These are phyloP conservation scores for Camptogramma bilineatum DNA, from an alignment of 2,888 invertebrate genomes.

Conservation along the genomic window DNA sequence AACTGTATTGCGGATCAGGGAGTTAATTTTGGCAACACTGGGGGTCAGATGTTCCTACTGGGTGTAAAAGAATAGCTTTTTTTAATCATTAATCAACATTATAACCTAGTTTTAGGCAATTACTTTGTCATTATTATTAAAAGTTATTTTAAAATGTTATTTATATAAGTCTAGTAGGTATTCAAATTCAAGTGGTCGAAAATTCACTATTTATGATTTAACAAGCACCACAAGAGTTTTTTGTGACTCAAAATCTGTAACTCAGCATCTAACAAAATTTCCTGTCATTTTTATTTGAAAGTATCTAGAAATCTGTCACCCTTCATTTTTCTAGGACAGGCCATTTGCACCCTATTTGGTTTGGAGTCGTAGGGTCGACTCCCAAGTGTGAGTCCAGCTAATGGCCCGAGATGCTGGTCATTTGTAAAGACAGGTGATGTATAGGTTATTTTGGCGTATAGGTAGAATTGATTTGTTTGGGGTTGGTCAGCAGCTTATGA, in stretches of 20 bases:
- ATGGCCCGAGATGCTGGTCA: constrained; percentile 36
- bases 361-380: constrained; percentile 51
- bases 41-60: constrained; percentile 34
- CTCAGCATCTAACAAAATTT: no score
- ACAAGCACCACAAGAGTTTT: no score
- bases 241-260: no score
- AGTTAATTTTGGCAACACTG: constrained; percentile 68
- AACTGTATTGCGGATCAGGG: constrained; percentile 72
- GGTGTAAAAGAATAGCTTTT: neutral
- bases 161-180: no score
- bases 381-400: constrained; percentile 56
- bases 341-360: constrained; percentile 11
- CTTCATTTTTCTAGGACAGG: neutral
- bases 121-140: no score
- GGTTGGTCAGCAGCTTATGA: constrained; percentile 2
- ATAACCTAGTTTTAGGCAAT: no score
- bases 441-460: constrained; percentile 16
- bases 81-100: neutral
- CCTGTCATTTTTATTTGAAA: no score
- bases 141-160: no score
- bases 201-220: no score
- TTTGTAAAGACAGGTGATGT: constrained; percentile 34
- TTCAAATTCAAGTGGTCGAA: no score
- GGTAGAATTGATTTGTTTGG: constrained; percentile 17
- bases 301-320: no score